Evolutionary conservation across 2,888 invertebrate genomes (phyloP), one percentile per base, ranked within the genome.

Genomic region (Andrena praecox): DNA sequence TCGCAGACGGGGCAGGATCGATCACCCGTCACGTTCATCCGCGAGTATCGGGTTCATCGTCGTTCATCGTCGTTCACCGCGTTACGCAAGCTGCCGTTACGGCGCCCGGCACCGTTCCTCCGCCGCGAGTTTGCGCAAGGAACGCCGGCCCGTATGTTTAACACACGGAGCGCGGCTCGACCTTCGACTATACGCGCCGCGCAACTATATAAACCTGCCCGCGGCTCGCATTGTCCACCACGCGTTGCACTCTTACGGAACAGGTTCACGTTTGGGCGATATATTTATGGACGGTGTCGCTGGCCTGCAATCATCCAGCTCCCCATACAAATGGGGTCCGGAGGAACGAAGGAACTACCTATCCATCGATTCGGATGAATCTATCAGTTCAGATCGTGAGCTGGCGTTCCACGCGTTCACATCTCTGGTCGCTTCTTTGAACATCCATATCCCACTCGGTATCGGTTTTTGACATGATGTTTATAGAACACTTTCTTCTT

Each of bases 121-220:
- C 68, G 31, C 35, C 33, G 20, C 16, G 42, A 4, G 52, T 85
- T 87, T 88, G 64, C 87, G 87, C 74, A 88, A 88, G 71, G 59
- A 60, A 67, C 64, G 42, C 31, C 35, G 29, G 29, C 35, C 68
- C 62, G 56, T 56, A 27, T 31, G 50, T 29, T 63, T 27, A 16
- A 42, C 59, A 59, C 60, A 16, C 5, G 6, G 64, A 56, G 66
- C 67, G 67, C 52, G 71, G 59, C 20, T 29, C 85, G 89, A 87
- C 85, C 85, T 87, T 87, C 88, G 70, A 66, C 12, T 82, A 56
- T 56, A 87, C 85, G 85, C 54, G 42, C 50, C 42, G 50, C 69
- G 70, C 59, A 82, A n/a, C 20, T 76, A 76, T 70, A 66, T 31
- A 24, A 16, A 60, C 16, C 60, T 60, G 59, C 33, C 7, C 12